Base-by-base conservation (phyloP, 2,797 vertebrate species). In the Muscicapa striata region DNA sequence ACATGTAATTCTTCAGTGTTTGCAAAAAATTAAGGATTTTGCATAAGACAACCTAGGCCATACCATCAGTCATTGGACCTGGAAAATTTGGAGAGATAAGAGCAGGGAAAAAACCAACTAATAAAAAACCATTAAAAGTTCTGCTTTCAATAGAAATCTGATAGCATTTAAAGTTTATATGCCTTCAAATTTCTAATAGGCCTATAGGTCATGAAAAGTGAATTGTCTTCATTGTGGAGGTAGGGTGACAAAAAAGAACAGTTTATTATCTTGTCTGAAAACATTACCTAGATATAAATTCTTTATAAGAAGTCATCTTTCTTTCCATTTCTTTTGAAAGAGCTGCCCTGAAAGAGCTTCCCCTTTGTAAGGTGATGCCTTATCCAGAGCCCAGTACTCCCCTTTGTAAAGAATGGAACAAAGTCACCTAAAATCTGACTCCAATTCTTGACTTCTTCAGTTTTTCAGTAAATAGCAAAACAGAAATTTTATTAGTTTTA, bases 251-350 rank as follows among this genome's bases (percentile, higher is more conserved):
- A 82, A 63, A 92, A 86, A 75, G 49, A 88, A 11, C 45, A 54
- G 79, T 90, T 95, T 92, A 81, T 87, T 91, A 75, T 91, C 84
- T 68, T 93, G 46, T 61, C 84, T 67, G 61, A 91, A 95, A 93
- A 89, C 20, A 70, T 91, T 94, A 83, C 64, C 34, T 80, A 75
- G 64, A 54, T 91, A 49, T 82, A 80, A 92, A 89, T 89, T 92
- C 54, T 77, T 91, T 75, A 80, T 68, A 63, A 29, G 57, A 89
- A 92, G 76, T 64, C 22, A 80, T 77, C n/a, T 29, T 89, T 87
- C 61, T 89, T 94, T 77, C 57, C 6, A 36, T 74, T 91, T 91
- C 34, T 89, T 82, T 73, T 70, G 63, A 38, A 91, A 69, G 34
- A 70, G 27, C 30, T 85, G 34, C 14, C 38, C 38, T 85, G n/a